Conservation (phyloP, 1,140 invertebrate genomes). For the Lordiphosa stackelbergi region DNA sequence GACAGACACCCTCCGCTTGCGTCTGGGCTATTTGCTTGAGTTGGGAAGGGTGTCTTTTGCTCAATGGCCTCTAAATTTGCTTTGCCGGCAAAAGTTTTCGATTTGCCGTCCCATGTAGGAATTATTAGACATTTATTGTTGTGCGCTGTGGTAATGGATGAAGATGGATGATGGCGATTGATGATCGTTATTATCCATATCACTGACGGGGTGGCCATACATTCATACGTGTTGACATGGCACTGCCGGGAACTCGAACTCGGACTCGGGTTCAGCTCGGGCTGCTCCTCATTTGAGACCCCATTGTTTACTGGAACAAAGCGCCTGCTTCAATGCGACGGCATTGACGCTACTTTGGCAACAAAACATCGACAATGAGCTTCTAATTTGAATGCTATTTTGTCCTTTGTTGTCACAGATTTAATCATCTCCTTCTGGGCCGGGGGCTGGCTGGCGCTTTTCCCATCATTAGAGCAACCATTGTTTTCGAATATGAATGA, state of each 20-base stretch:
- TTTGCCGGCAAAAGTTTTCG: constrained; percentile 9
- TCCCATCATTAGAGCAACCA: constrained; percentile 65
- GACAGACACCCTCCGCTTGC: too few relatives aligned
- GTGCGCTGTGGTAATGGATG: constrained; percentile 49
- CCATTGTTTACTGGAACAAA: constrained; percentile 63
- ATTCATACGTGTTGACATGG: constrained; percentile 15
- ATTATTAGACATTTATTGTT: constrained; percentile 52
- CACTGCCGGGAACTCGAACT: constrained; percentile 8
- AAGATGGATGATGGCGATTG: constrained; percentile 62
- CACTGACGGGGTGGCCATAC: constrained; percentile 19
- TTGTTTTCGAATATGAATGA: constrained; percentile 58
- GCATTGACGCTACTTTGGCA: constrained; percentile 53
- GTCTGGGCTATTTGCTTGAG: not conserved
- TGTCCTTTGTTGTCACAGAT: constrained; percentile 64
- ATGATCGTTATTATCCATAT: constrained; percentile 53
- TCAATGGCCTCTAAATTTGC: constrained; percentile 18
- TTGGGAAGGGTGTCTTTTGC: constrained; percentile 1
- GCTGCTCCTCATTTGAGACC: constrained; percentile 53
- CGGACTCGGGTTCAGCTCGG: not conserved
- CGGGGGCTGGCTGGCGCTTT: constrained; percentile 25
- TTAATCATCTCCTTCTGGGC: constrained; percentile 59
- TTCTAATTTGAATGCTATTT: constrained; percentile 75
- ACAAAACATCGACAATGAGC: constrained; percentile 68
- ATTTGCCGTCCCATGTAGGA: constrained; percentile 25
- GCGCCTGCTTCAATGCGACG: constrained; percentile 17